Conservation (phyloP, 2,797 vertebrate genomes). For the Bucorvus abyssinicus region DNA sequence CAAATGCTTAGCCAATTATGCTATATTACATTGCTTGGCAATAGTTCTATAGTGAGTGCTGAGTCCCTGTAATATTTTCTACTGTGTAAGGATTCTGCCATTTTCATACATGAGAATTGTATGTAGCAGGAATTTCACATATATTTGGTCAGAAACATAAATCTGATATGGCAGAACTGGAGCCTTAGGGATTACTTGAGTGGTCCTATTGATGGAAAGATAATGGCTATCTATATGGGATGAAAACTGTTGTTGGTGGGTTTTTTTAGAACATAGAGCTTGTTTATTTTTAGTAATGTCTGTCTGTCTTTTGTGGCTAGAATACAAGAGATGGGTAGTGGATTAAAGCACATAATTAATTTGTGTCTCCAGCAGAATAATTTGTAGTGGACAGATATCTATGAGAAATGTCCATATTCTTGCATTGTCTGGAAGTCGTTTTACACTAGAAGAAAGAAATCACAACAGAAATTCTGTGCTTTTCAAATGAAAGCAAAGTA, state of each 20-base stretch:
- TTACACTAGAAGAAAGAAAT: not conserved
- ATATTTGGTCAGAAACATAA: not conserved
- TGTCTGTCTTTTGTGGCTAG: not conserved
- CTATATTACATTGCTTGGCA: not conserved
- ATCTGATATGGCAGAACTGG: not conserved
- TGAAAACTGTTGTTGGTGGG: not conserved
- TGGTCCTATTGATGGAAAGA: not conserved
- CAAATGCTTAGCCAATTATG: not conserved
- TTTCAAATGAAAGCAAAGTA: not conserved
- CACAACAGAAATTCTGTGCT: not conserved
- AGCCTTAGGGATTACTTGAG: not conserved
- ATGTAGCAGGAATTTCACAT: not conserved
- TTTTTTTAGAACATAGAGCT: not conserved
- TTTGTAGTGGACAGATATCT: not conserved
- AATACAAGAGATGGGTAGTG: not conserved
- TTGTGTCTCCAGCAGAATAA: not conserved
- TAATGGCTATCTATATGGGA: not conserved
- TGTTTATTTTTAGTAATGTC: not conserved
- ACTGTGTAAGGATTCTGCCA: not conserved
- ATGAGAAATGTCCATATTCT: not conserved
- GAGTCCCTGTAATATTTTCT: not conserved
- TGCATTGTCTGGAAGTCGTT: not conserved
- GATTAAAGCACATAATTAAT: not conserved
- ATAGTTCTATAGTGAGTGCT: not conserved
- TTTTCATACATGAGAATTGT: not conserved